A percentile compares a stretch with the other conserved stretches of the same genome.
These are phyloP conservation scores for Turdus rufiventris DNA, from an alignment of 2,113 vertebrate species.

Conservation along the genomic window DNA sequence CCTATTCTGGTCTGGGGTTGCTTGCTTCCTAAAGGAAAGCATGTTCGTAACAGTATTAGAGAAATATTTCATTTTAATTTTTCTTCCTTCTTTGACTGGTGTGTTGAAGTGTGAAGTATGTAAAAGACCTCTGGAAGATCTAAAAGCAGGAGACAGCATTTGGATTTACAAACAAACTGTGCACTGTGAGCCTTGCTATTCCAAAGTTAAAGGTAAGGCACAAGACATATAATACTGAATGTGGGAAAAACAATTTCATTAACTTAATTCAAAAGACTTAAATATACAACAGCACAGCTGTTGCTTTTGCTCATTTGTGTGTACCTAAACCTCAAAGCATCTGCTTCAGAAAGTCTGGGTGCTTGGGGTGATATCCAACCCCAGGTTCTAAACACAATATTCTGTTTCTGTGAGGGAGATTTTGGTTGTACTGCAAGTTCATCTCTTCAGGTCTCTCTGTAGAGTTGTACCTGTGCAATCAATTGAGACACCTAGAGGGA, in stretches of 20 bases:
- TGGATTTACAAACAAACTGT: constrained; percentile 90
- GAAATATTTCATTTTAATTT: neutral
- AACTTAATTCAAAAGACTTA: neutral
- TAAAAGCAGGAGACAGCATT: constrained; percentile 92
- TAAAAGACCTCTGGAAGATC: constrained; percentile 77
- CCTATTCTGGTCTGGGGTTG: neutral
- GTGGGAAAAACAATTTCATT: neutral
- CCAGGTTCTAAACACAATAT: neutral
- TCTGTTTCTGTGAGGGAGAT: neutral
- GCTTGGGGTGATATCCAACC: neutral
- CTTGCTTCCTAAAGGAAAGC: neutral
- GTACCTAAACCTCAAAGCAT: neutral
- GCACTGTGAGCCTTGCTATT: constrained; percentile 91
- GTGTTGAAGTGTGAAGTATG: constrained; percentile 87
- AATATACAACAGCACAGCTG: neutral
- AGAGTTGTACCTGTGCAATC: neutral
- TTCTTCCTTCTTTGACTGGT: neutral
- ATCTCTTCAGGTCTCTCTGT: neutral
- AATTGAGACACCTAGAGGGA: neutral
- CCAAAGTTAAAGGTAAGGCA: constrained; percentile 83
- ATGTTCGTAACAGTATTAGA: neutral
- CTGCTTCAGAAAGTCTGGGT: neutral
- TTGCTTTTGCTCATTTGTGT: neutral
- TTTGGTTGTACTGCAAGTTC: neutral
- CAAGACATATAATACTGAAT: neutral